Conservation (phyloP, 1,140 invertebrate genomes). For the Euwallacea fornicatus region DNA sequence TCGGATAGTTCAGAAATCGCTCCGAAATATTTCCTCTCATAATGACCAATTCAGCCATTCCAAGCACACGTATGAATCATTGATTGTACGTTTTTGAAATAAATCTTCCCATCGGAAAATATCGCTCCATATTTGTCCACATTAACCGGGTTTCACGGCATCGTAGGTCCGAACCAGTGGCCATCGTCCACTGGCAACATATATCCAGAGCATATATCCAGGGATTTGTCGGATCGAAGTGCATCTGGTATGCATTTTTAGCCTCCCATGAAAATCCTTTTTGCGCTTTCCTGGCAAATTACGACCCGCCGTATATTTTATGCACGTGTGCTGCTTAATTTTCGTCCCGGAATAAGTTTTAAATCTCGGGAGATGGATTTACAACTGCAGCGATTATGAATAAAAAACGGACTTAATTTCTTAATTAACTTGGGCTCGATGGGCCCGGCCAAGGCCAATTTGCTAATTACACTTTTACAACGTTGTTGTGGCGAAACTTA, state of each 20-base stretch:
- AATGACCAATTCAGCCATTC: too few species aligned
- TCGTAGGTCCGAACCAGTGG: slow-evolving; percentile 12
- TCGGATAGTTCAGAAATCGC: too few species aligned
- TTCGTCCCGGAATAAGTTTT: slow-evolving; percentile 4
- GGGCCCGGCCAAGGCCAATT: slow-evolving; percentile 8
- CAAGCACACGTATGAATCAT: neutral
- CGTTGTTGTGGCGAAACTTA: slow-evolving; percentile 19
- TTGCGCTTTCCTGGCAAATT: slow-evolving; percentile 24
- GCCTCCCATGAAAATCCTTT: slow-evolving; percentile 28
- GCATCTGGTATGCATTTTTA: slow-evolving; percentile 31
- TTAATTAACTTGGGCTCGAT: neutral
- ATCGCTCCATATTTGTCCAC: slow-evolving; percentile 21
- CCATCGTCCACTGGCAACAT: neutral
- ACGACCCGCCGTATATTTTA: slow-evolving; percentile 20
- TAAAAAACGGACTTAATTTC: neutral
- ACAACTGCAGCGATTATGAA: neutral
- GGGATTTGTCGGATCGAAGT: slow-evolving; percentile 27
- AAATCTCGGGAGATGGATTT: neutral
- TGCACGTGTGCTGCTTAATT: slow-evolving; percentile 21
- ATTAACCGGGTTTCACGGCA: slow-evolving; percentile 20
- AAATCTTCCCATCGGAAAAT: slow-evolving; percentile 18
- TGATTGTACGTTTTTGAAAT: slow-evolving; percentile 10
- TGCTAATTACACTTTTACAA: slow-evolving; percentile 27
- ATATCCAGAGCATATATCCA: slow-evolving; percentile 24
- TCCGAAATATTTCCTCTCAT: too few species aligned